Conservation (phyloP, 2,113 vertebrate genomes). For the Cervus canadensis region DNA sequence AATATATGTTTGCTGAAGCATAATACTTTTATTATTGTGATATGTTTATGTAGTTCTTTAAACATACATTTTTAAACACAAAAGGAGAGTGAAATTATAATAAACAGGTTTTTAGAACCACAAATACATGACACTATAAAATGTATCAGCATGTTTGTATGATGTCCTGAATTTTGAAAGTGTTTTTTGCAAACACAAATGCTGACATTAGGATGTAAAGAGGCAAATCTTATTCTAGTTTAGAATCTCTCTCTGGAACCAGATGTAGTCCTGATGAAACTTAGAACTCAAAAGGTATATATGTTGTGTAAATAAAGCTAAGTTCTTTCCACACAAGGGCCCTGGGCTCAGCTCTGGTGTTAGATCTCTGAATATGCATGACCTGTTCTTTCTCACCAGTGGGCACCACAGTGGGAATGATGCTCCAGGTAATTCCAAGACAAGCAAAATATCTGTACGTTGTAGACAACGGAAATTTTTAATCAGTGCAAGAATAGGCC, state of each 20-base stretch:
- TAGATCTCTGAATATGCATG: neutral
- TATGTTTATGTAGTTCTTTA: conserved; percentile 53
- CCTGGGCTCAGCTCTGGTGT: neutral
- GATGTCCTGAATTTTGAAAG: conserved; percentile 54
- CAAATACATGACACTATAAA: conserved; percentile 41
- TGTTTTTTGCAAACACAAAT: conserved; percentile 14
- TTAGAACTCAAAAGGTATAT: conserved; percentile 30
- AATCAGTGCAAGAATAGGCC: neutral
- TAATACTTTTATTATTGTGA: conserved; percentile 44
- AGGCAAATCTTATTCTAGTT: conserved; percentile 31
- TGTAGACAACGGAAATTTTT: neutral
- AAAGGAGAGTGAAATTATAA: conserved; percentile 64
- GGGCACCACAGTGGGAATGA: neutral
- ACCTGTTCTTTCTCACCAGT: neutral
- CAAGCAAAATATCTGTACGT: neutral
- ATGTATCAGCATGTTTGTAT: conserved; percentile 9
- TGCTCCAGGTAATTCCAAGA: neutral
- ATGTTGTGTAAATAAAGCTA: conserved; percentile 28
- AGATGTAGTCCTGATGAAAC: conserved; percentile 46
- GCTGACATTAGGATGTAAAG: conserved; percentile 14
- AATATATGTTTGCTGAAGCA: conserved; percentile 60
- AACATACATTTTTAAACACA: conserved; percentile 48
- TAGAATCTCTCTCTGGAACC: conserved; percentile 43
- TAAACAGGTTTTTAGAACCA: conserved; percentile 28
- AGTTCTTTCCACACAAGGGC: neutral